Evolutionary conservation across 1,140 invertebrate genomes (phyloP).

Genomic region (Drosophila carrolli): DNA sequence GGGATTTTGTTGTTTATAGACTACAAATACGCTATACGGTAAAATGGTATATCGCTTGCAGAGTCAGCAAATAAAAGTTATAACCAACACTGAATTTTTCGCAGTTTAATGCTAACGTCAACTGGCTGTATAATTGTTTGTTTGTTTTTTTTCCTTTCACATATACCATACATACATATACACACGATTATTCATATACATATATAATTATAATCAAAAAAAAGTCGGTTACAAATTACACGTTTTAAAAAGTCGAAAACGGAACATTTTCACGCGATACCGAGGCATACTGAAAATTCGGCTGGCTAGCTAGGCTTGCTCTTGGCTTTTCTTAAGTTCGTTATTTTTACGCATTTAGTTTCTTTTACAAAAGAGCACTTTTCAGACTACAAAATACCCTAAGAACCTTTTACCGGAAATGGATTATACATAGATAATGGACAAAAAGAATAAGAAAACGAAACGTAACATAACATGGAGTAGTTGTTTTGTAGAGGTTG

Average conservation of each 20-base stretch:
- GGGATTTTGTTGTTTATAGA: conserved; percentile 47
- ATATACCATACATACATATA: conserved; percentile 40
- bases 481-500: conserved; percentile 31
- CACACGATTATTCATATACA: conserved; percentile 35
- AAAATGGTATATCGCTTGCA: conserved; percentile 72
- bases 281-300: conserved; percentile 27
- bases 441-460: conserved; percentile 35
- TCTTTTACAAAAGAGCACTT: conserved; percentile 58
- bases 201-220: conserved; percentile 42
- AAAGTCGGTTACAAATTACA: conserved; percentile 15
- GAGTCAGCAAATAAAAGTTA: conserved; percentile 50
- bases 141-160: conserved; percentile 6
- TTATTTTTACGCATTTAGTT: conserved; percentile 8
- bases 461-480: conserved; percentile 44
- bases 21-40: conserved; percentile 80
- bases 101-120: conserved; percentile 39
- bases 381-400: conserved; percentile 70
- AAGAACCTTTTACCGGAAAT: conserved; percentile 72
- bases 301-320: conserved; percentile 41
- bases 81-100: conserved; percentile 35
- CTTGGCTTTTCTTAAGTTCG: conserved; percentile 22
- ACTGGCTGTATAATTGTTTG: conserved; percentile 30
- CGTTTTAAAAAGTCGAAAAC: conserved; percentile 11
- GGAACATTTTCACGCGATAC: conserved; percentile 18
- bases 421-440: conserved; percentile 55